Percentiles rank a stretch among this genome's conserved stretches.
Evolutionary conservation across 1,140 invertebrate genomes (phyloP).

Genomic region (Sarcophaga bullata): DNA sequence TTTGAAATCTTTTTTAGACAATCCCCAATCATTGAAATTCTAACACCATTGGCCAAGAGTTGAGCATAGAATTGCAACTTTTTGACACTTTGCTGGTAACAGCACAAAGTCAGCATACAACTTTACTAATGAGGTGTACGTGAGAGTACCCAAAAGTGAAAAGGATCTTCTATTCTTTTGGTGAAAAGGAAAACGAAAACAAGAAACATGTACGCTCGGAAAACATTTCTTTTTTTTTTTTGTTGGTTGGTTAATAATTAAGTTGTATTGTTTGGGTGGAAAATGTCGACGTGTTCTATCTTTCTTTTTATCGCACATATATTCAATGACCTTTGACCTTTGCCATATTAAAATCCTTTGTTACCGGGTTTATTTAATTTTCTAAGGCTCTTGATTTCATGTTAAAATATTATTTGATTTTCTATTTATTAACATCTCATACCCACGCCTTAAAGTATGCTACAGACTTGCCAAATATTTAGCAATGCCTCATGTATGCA

Average conservation of each 20-base stretch:
- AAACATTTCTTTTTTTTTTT: too few species aligned
- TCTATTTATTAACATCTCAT: too few species aligned
- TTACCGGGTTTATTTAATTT: too few species aligned
- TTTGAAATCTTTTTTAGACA: too few species aligned
- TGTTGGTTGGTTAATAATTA: not conserved
- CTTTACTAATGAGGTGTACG: conserved; percentile 16
- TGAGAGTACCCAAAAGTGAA: not conserved
- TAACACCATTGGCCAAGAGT: too few species aligned
- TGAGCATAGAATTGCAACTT: too few species aligned
- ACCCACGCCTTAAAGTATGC: not conserved
- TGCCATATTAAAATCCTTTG: not conserved
- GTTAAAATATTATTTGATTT: not conserved
- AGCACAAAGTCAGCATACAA: not conserved
- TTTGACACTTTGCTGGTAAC: too few species aligned
- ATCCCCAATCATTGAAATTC: too few species aligned
- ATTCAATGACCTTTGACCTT: not conserved
- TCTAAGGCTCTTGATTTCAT: not conserved
- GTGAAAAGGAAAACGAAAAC: not conserved
- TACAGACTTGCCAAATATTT: not conserved
- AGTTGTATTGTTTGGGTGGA: not conserved
- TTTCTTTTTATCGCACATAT: not conserved
- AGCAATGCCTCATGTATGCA: not conserved
- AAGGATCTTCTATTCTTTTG: not conserved
- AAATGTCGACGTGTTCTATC: not conserved
- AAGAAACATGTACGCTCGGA: too few species aligned